These are phyloP conservation scores for Phymatocera aterrima DNA, from an alignment of 2,888 invertebrate genomes.

Conservation along the genomic window DNA sequence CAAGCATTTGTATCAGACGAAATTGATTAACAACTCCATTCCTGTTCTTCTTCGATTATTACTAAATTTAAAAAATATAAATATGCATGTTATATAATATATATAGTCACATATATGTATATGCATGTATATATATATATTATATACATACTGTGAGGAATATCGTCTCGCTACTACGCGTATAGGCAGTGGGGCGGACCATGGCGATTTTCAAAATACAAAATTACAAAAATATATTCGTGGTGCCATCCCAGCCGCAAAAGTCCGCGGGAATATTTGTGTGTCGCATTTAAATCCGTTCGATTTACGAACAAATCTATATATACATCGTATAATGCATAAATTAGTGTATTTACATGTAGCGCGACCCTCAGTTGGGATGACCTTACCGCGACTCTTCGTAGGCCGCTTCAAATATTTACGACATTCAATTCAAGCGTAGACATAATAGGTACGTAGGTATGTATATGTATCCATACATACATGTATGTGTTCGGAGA, in stretches of 20 bases:
- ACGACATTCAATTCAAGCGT: slow-evolving; percentile 47
- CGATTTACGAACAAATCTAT: slow-evolving; percentile 53
- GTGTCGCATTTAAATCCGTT: slow-evolving; percentile 55
- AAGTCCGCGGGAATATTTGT: slow-evolving; percentile 30
- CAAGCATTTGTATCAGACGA: background rate
- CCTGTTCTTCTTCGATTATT: background rate
- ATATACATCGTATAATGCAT: no score
- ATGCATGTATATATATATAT: slow-evolving; percentile 47
- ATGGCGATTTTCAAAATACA: slow-evolving; percentile 64
- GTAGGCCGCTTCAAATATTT: slow-evolving; percentile 66
- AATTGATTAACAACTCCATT: background rate
- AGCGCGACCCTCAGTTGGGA: slow-evolving; percentile 56
- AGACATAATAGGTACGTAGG: background rate
- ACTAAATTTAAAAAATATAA: slow-evolving; percentile 49
- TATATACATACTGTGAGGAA: slow-evolving; percentile 45
- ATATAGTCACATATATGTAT: no score
- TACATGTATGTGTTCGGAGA: background rate
- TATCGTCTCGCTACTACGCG: slow-evolving; percentile 31
- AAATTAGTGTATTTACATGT: slow-evolving; percentile 64
- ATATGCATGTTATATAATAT: slow-evolving; percentile 46
- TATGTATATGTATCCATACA: background rate
- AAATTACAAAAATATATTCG: slow-evolving; percentile 71
- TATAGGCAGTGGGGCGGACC: slow-evolving; percentile 48
- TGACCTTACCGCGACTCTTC: slow-evolving; percentile 59
- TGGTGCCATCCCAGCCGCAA: slow-evolving; percentile 56